phyloP scores from a whole-genome alignment of 2,113 vertebrate species.

The Daubentonia madagascariensis region DNA sequence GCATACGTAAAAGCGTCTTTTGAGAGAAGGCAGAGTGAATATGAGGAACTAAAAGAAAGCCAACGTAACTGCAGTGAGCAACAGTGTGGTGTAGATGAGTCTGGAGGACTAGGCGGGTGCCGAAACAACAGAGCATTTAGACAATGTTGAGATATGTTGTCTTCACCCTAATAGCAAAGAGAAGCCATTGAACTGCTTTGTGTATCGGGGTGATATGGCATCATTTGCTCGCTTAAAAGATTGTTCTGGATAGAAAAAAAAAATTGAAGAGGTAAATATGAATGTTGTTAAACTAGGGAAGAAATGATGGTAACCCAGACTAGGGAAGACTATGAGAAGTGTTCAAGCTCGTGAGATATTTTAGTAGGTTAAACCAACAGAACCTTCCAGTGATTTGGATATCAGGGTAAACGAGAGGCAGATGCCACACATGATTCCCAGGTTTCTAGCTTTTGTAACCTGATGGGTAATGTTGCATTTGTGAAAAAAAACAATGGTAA shows the following conservation, averaged over 20 bases:
- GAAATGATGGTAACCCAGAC: neutral
- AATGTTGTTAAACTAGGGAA: neutral
- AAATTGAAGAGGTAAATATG: neutral
- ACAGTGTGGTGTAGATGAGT: neutral
- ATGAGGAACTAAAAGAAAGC: neutral
- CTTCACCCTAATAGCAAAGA: neutral
- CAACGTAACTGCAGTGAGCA: fast-evolving
- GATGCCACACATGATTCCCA: neutral
- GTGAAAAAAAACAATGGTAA: neutral
- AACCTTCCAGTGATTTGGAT: neutral
- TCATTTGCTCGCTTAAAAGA: neutral
- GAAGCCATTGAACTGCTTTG: neutral
- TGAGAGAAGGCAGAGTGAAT: neutral
- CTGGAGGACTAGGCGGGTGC: neutral
- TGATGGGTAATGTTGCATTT: neutral
- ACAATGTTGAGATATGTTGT: neutral
- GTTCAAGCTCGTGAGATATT: neutral
- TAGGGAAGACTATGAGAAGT: neutral
- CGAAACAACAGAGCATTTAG: neutral
- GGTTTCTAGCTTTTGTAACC: neutral
- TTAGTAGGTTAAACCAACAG: neutral
- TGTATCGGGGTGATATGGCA: neutral
- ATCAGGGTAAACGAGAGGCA: neutral
- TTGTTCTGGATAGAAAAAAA: neutral
- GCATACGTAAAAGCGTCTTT: neutral